Conservation (phyloP, 2,113 vertebrate species). For the Diphyllodes magnificus region DNA sequence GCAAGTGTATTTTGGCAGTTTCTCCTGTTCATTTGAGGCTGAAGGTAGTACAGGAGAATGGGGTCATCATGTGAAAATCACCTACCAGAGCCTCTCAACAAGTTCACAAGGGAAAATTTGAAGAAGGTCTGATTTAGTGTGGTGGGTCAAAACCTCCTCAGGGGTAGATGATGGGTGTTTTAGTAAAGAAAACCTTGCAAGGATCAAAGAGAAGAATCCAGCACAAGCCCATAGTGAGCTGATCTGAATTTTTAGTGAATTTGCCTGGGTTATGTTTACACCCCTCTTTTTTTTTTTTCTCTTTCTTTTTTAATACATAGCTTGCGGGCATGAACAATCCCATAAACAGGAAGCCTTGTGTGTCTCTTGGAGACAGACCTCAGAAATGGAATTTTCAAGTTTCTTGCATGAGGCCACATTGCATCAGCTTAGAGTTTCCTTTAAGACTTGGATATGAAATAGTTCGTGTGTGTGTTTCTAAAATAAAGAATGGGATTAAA, state of each 20-base stretch:
- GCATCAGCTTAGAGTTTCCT: background rate
- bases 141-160: background rate
- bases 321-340: background rate
- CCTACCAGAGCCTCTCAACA: background rate
- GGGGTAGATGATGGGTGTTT: background rate
- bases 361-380: constrained; percentile 7
- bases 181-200: background rate
- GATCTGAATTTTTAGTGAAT: background rate
- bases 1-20: background rate
- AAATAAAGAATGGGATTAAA: constrained; percentile 25
- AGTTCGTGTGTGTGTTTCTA: background rate
- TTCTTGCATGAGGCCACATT: background rate
- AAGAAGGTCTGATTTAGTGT: background rate
- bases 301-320: background rate
- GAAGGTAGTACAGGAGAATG: background rate
- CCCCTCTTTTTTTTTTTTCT: background rate
- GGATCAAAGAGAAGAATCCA: background rate
- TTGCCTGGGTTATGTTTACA: background rate
- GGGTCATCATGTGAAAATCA: background rate
- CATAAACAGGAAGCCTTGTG: constrained; percentile 23
- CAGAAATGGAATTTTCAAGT: background rate
- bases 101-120: background rate
- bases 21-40: background rate
- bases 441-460: background rate
- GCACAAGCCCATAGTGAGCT: background rate